These are phyloP conservation scores for Chironomus tepperi DNA, from an alignment of 1,140 invertebrate genomes.

Conservation along the genomic window DNA sequence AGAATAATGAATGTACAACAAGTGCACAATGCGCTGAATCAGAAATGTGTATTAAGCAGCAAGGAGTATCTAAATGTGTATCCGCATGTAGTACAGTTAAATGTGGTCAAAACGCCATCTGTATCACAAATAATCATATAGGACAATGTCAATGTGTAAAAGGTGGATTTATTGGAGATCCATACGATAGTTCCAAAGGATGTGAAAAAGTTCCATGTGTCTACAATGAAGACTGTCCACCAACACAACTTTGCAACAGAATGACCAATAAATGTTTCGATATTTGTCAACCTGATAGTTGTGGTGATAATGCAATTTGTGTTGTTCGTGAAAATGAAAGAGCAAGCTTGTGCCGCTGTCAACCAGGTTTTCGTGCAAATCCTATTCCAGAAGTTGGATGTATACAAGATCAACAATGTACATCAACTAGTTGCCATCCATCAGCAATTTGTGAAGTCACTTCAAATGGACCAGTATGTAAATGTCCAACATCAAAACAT, in stretches of 20 bases:
- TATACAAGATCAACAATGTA: slow-evolving; percentile 55
- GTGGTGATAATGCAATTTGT: slow-evolving; percentile 80
- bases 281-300: slow-evolving; percentile 70
- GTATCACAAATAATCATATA: slow-evolving; percentile 77
- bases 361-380: slow-evolving; percentile 67
- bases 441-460: slow-evolving; percentile 66
- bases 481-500: slow-evolving; percentile 58
- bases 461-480: slow-evolving; percentile 56
- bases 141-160: slow-evolving; percentile 81
- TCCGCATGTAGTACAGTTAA: slow-evolving; percentile 63
- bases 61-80: slow-evolving; percentile 47
- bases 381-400: slow-evolving; percentile 74
- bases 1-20: slow-evolving; percentile 63
- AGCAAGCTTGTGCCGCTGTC: slow-evolving; percentile 69
- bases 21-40: slow-evolving; percentile 74
- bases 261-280: slow-evolving; percentile 72
- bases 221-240: slow-evolving; percentile 72
- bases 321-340: slow-evolving; percentile 68
- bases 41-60: slow-evolving; percentile 55
- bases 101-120: slow-evolving; percentile 78
- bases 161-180: slow-evolving; percentile 73
- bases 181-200: slow-evolving; percentile 60
- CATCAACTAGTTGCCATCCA: slow-evolving; percentile 69
- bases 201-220: slow-evolving; percentile 74
- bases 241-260: slow-evolving; percentile 68